Conservation (phyloP, 2,888 invertebrate species). For the Rhagophthalmus giganteus region DNA sequence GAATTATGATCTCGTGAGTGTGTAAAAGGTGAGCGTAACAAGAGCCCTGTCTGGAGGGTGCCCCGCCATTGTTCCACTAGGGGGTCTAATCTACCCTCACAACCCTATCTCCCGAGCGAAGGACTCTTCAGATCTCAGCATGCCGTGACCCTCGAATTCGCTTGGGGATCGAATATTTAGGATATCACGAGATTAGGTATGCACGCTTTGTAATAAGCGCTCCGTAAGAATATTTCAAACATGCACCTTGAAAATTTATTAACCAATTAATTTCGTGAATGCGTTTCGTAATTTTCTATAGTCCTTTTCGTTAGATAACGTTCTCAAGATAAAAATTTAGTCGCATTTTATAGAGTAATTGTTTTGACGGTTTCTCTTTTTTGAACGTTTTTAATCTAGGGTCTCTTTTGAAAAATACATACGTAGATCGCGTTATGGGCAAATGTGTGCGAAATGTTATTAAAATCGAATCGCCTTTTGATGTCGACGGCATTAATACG, state of each 20-base stretch:
- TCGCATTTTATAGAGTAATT: no score
- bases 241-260: constrained; percentile 34
- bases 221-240: constrained; percentile 26
- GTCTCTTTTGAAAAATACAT: no score
- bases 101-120: constrained; percentile 10
- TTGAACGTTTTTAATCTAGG: no score
- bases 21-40: constrained; percentile 2
- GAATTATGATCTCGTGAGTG: constrained; percentile 16
- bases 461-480: no score
- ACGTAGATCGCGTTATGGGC: no score
- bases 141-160: no score
- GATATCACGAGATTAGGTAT: constrained; percentile 4
- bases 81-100: constrained; percentile 17
- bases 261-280: constrained; percentile 36
- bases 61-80: constrained; percentile 17
- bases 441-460: no score
- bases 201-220: constrained; percentile 4
- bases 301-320: no score
- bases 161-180: constrained; percentile 10
- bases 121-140: constrained; percentile 20
- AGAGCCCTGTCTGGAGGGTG: constrained; percentile 9
- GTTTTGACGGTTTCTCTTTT: no score
- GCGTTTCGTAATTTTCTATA: no score
- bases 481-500: no score
- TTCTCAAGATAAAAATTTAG: no score